Evolutionary conservation across 1,140 invertebrate species (phyloP).

Genomic region (Drosophila pruinosa): DNA sequence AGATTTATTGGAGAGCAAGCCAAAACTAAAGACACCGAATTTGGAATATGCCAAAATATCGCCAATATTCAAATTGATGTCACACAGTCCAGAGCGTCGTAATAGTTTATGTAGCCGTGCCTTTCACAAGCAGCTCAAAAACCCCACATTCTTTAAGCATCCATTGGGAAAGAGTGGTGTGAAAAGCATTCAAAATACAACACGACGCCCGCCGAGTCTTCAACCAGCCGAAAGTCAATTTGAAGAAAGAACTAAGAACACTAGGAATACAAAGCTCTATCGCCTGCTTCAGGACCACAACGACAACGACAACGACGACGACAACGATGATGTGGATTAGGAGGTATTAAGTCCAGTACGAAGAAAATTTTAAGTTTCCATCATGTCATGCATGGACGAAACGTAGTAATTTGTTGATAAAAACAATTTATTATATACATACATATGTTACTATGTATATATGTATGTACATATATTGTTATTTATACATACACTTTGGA

Average conservation of each 20-base stretch:
- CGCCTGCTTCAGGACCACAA: background rate
- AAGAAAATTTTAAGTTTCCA: no score
- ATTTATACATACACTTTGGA: background rate
- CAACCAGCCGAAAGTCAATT: background rate
- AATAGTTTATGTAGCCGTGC: background rate
- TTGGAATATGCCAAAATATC: background rate
- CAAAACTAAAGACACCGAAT: background rate
- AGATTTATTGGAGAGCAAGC: slow-evolving; percentile 6
- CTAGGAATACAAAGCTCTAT: background rate
- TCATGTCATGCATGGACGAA: no score
- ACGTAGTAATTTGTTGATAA: no score
- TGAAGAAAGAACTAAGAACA: background rate
- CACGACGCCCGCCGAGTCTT: background rate
- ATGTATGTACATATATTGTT: background rate
- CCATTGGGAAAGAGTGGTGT: background rate
- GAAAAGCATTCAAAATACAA: background rate
- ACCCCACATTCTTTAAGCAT: background rate
- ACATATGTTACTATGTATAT: background rate
- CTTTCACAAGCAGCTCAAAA: slow-evolving; percentile 4
- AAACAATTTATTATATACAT: background rate
- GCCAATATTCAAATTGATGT: slow-evolving; percentile 9
- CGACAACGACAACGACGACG: background rate
- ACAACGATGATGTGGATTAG: background rate
- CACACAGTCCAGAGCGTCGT: background rate
- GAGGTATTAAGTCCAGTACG: no score